Evolutionary conservation across 2,113 vertebrate genomes (phyloP).

Genomic region (Actenoides hombroni): DNA sequence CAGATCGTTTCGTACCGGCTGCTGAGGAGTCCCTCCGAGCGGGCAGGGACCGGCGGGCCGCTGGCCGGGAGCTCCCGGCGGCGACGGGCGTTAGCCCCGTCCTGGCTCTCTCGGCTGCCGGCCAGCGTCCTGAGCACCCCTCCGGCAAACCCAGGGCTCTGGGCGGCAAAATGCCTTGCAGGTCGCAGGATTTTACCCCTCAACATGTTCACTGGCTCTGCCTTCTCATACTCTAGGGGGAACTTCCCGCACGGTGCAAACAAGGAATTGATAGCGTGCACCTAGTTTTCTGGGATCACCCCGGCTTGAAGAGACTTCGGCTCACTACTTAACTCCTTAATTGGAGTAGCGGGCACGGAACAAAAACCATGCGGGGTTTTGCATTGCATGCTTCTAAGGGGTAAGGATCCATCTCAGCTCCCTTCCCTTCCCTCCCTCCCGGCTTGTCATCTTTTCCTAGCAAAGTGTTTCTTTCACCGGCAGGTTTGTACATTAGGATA

Average conservation of each 20-base stretch:
- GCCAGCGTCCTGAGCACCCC: neutral
- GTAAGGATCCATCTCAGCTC: neutral
- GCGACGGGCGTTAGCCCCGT: neutral
- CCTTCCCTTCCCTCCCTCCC: fast-evolving
- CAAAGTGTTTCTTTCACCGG: neutral
- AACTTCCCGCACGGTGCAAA: neutral
- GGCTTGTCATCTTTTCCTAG: neutral
- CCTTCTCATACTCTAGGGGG: neutral
- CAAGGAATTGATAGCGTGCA: neutral
- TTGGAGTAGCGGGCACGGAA: neutral
- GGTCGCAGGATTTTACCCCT: neutral
- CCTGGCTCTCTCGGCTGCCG: neutral
- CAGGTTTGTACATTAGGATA: neutral
- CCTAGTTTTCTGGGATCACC: neutral
- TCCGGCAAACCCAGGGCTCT: neutral
- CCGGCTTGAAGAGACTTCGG: neutral
- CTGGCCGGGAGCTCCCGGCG: neutral
- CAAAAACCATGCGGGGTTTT: neutral
- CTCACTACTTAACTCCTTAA: neutral
- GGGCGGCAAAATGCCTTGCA: neutral
- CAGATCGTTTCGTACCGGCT: neutral
- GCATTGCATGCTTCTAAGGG: neutral
- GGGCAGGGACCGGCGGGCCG: neutral
- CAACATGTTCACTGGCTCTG: neutral
- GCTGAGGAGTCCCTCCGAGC: neutral